Conservation (phyloP, 2,888 invertebrate genomes). For the Drymonia ruficornis region DNA sequence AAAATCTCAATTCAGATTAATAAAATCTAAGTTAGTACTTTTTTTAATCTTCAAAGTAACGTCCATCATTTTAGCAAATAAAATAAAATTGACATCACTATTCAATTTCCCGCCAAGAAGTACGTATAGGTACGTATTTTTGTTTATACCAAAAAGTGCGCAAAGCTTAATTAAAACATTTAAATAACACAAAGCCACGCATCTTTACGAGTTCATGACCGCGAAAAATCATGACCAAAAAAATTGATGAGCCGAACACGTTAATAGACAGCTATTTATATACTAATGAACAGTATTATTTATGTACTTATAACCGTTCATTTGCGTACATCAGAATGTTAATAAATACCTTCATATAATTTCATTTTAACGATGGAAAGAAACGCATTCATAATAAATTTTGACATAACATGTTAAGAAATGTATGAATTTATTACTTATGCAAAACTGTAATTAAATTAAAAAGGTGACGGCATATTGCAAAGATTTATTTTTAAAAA, state of each 20-base stretch:
- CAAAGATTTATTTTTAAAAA: neutral
- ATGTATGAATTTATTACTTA: neutral
- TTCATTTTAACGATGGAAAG: conserved; percentile 7
- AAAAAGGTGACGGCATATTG: neutral
- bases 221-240: conserved; percentile 10
- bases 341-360: neutral
- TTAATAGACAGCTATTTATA: conserved; percentile 17
- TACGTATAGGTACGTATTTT: too few relatives aligned
- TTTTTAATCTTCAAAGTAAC: too few relatives aligned
- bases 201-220: conserved; percentile 20
- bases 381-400: conserved; percentile 15
- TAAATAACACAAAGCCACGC: neutral
- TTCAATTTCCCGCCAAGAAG: too few relatives aligned
- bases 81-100: too few relatives aligned
- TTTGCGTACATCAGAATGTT: conserved; percentile 10
- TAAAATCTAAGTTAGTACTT: too few relatives aligned
- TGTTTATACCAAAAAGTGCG: conserved; percentile 10
- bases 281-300: conserved; percentile 7
- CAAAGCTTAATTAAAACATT: conserved; percentile 16
- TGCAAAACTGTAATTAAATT: neutral
- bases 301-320: neutral
- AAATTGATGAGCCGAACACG: conserved; percentile 10
- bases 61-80: too few relatives aligned
- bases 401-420: too few relatives aligned
- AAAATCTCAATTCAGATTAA: too few relatives aligned